Base-by-base conservation (phyloP, 2,888 invertebrate species). In the Corythucha ciliata region DNA sequence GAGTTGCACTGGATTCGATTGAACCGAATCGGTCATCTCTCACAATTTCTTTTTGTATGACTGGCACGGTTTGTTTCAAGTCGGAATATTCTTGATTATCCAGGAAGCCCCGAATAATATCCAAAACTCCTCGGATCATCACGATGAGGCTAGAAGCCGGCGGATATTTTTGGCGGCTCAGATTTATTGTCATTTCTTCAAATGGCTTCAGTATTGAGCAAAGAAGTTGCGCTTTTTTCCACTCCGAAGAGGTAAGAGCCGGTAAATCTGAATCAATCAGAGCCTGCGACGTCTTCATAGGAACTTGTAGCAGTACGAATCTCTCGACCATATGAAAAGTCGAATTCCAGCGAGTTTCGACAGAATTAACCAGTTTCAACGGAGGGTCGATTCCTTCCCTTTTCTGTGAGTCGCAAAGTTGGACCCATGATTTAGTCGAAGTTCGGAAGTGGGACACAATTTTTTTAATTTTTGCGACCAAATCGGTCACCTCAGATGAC, bases 291-390 rank as follows among this genome's bases (percentile, higher is more conserved):
- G 46, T 50, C 39, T 54, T 54, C 20, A 54, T 37, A 16, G 48
- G 47, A 10, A 10, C 41, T 26, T 54, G 46, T 41, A 56, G 51
- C 46, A 50, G 46, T 4, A 54, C 49, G 41, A 56, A 56, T 41
- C 53, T 44, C 26, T 45, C 21, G 10, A 51, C 21, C 50, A 51
- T 50, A 12, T 41, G 50, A 20, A 22, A 54, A 2, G 45, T 25
- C 27, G 50, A 44, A 18, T 50, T 51, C 44, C 50, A 54, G n/a
- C 29, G 29, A n/a, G 29, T 29, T 29, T 8, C 10, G 10, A 29
- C 29, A n/a, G 29, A 29, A 29, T 29, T 29, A 10, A 29, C n/a
- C n/a, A 29, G n/a, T 29, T 29, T 29, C n/a, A 10, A 10, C 14
- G 47, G 47, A 5, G 47, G 47, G 16, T 34, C 34, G 12, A 47